These are phyloP conservation scores for Neotoma lepida DNA, from an alignment of 2,113 vertebrate species.

Conservation along the genomic window DNA sequence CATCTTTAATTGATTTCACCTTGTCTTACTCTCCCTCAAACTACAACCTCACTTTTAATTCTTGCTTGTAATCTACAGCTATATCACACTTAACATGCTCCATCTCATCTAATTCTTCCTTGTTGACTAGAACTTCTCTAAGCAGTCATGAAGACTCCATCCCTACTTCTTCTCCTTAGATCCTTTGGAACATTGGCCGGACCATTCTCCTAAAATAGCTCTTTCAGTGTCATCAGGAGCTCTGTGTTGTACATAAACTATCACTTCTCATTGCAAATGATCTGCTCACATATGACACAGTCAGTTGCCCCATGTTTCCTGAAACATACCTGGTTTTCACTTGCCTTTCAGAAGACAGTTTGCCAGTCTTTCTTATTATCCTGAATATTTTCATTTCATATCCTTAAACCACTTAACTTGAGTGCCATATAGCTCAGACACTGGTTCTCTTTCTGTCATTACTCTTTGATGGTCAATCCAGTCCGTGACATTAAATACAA, in stretches of 20 bases:
- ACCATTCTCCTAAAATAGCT: not conserved
- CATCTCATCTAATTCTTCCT: not conserved
- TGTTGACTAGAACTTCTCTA: not conserved
- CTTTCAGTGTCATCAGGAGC: not conserved
- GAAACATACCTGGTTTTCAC: not conserved
- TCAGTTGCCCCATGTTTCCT: not conserved
- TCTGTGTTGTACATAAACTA: rapidly evolving
- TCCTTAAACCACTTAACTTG: not conserved
- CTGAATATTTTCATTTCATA: not conserved
- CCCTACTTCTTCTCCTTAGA: not conserved
- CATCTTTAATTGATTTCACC: not conserved
- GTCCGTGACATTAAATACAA: not conserved
- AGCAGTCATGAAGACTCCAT: not conserved
- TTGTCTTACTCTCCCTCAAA: not conserved
- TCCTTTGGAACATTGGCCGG: not conserved
- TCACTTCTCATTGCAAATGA: not conserved
- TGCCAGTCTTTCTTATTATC: not conserved
- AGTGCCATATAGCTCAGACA: not conserved
- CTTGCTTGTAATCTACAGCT: not conserved
- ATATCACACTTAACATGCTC: not conserved
- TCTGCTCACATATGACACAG: not conserved
- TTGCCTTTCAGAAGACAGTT: not conserved
- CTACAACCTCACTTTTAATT: not conserved
- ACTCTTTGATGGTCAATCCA: not conserved
- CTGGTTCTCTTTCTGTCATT: not conserved